Evolutionary conservation across 1,140 invertebrate species (phyloP).

Genomic region (Formica selysi): DNA sequence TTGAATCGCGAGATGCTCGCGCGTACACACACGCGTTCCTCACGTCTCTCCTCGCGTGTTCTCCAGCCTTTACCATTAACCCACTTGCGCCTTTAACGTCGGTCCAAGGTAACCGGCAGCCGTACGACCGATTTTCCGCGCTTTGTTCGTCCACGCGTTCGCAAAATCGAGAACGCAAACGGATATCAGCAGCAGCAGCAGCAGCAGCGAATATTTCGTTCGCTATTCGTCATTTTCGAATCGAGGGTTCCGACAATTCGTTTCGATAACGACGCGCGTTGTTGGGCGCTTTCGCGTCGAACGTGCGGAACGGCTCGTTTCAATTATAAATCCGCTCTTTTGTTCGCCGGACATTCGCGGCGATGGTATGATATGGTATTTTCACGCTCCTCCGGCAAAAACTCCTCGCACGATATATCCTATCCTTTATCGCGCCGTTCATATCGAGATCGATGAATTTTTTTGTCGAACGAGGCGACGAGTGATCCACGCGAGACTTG

Average conservation of each 20-base stretch:
- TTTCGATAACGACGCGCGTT: conserved; percentile 7
- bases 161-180: conserved; percentile 5
- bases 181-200: neutral
- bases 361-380: neutral
- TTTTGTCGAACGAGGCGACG: neutral
- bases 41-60: neutral
- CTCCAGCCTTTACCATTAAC: conserved; percentile 70
- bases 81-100: conserved; percentile 69
- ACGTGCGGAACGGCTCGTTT: conserved; percentile 23
- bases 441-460: conserved; percentile 18
- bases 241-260: neutral
- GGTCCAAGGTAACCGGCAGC: conserved; percentile 32
- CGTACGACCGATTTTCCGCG: conserved; percentile 44
- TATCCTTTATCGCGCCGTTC: neutral
- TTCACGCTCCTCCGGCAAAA: neutral
- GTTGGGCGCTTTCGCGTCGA: neutral
- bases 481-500: neutral
- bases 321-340: conserved; percentile 45
- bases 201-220: neutral
- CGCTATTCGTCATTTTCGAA: neutral
- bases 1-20: conserved; percentile 41
- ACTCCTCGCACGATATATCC: neutral
- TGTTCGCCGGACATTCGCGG: neutral
- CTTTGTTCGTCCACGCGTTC: conserved; percentile 20
- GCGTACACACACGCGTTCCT: neutral